These are phyloP conservation scores for Harpegnathos saltator DNA, from an alignment of 1,140 invertebrate species.

Conservation along the genomic window DNA sequence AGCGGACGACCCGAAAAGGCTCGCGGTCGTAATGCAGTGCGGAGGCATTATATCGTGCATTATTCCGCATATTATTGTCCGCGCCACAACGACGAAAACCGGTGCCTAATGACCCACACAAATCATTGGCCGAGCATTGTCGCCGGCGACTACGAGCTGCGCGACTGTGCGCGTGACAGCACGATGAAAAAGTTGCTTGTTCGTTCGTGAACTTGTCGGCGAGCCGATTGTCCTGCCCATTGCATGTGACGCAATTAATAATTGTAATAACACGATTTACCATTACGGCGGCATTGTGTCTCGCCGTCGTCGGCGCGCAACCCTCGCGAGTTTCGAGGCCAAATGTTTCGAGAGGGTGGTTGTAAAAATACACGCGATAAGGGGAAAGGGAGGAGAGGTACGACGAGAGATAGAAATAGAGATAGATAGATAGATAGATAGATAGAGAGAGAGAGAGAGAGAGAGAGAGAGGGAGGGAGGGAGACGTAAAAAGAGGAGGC, in stretches of 20 bases:
- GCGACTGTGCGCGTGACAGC: slow-evolving; percentile 50
- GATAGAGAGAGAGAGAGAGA: too few relatives aligned
- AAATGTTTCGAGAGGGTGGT: too few relatives aligned
- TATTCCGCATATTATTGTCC: slow-evolving; percentile 56
- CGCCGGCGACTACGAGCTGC: slow-evolving; percentile 21
- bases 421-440: too few relatives aligned
- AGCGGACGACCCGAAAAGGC: too few relatives aligned
- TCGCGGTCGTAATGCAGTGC: slow-evolving; percentile 26
- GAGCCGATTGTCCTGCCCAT: neutral
- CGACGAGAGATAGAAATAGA: too few relatives aligned
- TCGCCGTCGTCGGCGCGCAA: neutral
- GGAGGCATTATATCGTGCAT: slow-evolving; percentile 41
- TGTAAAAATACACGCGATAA: neutral
- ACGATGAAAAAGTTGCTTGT: slow-evolving; percentile 47
- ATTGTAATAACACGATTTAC: slow-evolving; percentile 34
- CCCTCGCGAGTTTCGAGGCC: neutral
- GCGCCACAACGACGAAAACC: slow-evolving; percentile 57
- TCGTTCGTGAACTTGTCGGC: slow-evolving; percentile 36
- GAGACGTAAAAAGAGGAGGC: neutral
- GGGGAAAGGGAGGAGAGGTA: too few relatives aligned
- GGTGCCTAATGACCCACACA: slow-evolving; percentile 54
- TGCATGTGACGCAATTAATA: slow-evolving; percentile 39
- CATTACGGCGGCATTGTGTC: neutral
- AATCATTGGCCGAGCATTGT: slow-evolving; percentile 58
- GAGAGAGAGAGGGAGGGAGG: neutral